Conservation (phyloP, 2,888 invertebrate species). For the Dendrolimus houi region DNA sequence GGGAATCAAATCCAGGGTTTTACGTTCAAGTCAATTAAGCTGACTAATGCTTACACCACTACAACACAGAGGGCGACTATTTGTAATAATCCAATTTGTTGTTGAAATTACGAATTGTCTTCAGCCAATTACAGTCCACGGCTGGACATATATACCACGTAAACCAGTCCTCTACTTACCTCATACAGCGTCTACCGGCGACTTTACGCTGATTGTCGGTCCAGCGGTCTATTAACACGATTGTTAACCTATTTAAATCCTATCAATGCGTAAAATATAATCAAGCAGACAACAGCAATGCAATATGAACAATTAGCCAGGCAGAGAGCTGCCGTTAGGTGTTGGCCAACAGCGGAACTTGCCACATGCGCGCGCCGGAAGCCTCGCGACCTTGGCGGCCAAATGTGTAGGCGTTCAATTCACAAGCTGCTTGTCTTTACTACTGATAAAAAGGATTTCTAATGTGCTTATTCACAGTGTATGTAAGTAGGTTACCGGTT, state of each 20-base stretch:
- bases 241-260: background rate
- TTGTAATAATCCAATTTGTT: too few species aligned
- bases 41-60: too few species aligned
- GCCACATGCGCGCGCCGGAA: slow-evolving; percentile 54
- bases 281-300: slow-evolving; percentile 29
- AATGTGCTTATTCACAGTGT: slow-evolving; percentile 13
- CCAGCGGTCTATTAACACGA: too few species aligned
- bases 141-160: too few species aligned
- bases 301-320: slow-evolving; percentile 36
- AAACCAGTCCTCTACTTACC: too few species aligned
- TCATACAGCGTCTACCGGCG: too few species aligned
- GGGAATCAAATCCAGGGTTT: too few species aligned
- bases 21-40: too few species aligned
- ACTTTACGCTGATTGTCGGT: too few species aligned
- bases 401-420: slow-evolving; percentile 27
- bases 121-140: too few species aligned
- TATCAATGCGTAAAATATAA: slow-evolving; percentile 3
- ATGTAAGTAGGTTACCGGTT: background rate
- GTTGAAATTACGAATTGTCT: too few species aligned
- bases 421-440: slow-evolving; percentile 23
- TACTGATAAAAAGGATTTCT: slow-evolving; percentile 30
- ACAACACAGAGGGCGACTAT: too few species aligned
- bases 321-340: slow-evolving; percentile 33
- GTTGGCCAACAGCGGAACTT: slow-evolving; percentile 68
- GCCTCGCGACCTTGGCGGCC: slow-evolving; percentile 53